phyloP scores from a whole-genome alignment of 1,140 invertebrate genomes.

The Lucilia sericata region DNA sequence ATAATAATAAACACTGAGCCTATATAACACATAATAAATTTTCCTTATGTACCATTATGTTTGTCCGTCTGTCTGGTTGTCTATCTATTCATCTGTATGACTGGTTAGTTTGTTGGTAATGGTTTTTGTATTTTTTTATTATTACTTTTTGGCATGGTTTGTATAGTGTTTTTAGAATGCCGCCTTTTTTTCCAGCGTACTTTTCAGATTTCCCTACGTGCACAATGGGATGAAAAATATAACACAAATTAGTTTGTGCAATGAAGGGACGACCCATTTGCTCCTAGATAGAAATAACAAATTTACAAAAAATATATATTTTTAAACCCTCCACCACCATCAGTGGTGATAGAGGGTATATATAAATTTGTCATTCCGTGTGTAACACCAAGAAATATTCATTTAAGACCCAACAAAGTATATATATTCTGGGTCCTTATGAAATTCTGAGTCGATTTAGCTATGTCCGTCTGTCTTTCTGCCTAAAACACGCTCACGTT shows the following conservation, averaged over 20 bases:
- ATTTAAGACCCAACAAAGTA: too few relatives aligned
- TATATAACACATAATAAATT: conserved; percentile 44
- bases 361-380: too few relatives aligned
- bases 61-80: neutral
- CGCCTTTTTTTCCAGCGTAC: neutral
- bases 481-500: too few relatives aligned
- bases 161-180: neutral
- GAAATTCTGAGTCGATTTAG: too few relatives aligned
- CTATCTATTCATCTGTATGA: neutral
- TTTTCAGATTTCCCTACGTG: neutral
- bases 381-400: too few relatives aligned
- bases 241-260: too few relatives aligned
- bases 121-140: neutral
- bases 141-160: neutral
- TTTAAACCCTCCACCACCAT: too few relatives aligned
- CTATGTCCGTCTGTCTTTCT: too few relatives aligned
- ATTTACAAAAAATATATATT: too few relatives aligned
- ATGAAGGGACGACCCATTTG: neutral
- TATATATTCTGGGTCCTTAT: too few relatives aligned
- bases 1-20: conserved; percentile 4
- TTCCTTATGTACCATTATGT: conserved; percentile 32
- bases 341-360: too few relatives aligned
- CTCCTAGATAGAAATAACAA: too few relatives aligned
- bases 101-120: neutral
- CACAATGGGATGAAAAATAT: neutral